Percentiles rank a stretch among this genome's conserved stretches.
phyloP scores from a whole-genome alignment of 2,113 vertebrate genomes.

The Chrysemys picta region DNA sequence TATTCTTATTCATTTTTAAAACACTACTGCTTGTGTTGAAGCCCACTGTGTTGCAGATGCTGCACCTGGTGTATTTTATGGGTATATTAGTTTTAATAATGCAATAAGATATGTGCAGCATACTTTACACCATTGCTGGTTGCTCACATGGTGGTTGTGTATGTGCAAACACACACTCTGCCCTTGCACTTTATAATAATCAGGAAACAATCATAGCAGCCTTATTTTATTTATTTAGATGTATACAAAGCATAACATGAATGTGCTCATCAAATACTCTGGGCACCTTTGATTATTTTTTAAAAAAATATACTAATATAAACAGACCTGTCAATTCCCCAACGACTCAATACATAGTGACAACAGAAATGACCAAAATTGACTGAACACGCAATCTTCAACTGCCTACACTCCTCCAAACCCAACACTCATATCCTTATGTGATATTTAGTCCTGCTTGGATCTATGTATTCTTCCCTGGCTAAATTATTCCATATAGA shows the following conservation, averaged over 20 bases:
- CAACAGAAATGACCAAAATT: not conserved
- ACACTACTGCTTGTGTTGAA: not conserved
- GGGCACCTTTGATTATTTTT: not conserved
- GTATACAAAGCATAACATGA: not conserved
- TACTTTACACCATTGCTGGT: not conserved
- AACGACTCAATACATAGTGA: not conserved
- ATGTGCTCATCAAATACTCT: not conserved
- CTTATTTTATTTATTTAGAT: not conserved
- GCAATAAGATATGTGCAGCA: not conserved
- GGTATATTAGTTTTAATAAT: not conserved
- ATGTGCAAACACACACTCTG: not conserved
- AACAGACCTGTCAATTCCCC: not conserved
- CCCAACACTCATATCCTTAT: not conserved
- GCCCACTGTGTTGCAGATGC: accelerated
- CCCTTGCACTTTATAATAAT: not conserved
- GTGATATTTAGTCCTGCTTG: not conserved
- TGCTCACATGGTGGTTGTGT: not conserved
- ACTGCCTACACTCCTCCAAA: not conserved
- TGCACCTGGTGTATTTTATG: not conserved
- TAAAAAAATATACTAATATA: not conserved
- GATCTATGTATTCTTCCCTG: not conserved
- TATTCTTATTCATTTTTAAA: not conserved
- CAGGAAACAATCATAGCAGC: not conserved
- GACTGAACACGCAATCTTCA: not conserved
- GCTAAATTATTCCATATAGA: not conserved